phyloP scores from a whole-genome alignment of 2,888 invertebrate species.

The Caradrina kadenii region DNA sequence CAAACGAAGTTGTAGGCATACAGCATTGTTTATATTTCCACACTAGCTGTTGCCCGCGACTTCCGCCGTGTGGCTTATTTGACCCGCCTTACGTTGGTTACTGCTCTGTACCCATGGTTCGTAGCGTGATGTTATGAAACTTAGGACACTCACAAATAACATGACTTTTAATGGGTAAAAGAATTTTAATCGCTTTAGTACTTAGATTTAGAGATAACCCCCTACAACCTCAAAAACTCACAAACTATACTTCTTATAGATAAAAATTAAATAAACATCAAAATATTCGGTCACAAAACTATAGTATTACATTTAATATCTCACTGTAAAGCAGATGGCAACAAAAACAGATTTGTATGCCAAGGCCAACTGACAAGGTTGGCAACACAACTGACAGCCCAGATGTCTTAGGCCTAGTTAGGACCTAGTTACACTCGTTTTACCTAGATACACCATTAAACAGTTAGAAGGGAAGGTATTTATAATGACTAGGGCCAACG shows the following conservation, averaged over 20 bases:
- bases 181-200: too few relatives aligned
- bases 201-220: too few relatives aligned
- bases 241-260: too few relatives aligned
- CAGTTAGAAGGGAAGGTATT: neutral
- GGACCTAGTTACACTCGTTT: constrained; percentile 42
- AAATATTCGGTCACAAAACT: neutral
- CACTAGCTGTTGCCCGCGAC: too few relatives aligned
- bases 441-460: constrained; percentile 16
- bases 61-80: too few relatives aligned
- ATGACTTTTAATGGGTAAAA: too few relatives aligned
- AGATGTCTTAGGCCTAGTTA: constrained; percentile 36
- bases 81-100: too few relatives aligned
- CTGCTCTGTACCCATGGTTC: too few relatives aligned
- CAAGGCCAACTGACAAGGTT: constrained; percentile 54
- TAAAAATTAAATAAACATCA: neutral
- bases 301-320: neutral
- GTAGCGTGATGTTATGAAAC: too few relatives aligned
- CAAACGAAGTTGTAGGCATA: too few relatives aligned
- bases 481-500: neutral
- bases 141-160: too few relatives aligned
- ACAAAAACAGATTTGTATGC: constrained; percentile 53
- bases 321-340: constrained; percentile 23
- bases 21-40: neutral
- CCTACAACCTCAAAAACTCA: too few relatives aligned
- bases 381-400: constrained; percentile 36